phyloP scores from a whole-genome alignment of 2,888 invertebrate genomes.

The Acrobasis repandana region DNA sequence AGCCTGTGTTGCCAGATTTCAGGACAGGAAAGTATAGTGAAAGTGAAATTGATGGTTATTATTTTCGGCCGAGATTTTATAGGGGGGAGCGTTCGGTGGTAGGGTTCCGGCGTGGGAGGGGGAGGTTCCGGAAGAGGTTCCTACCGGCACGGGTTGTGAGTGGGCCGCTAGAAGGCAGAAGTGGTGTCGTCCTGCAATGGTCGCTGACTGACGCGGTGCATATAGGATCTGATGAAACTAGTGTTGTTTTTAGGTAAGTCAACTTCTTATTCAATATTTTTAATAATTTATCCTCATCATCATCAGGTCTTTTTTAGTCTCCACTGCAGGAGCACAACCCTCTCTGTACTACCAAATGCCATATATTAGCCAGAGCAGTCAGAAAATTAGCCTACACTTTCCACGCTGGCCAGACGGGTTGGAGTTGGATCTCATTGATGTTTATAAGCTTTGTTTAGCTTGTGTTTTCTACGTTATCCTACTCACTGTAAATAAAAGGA shows the following conservation, averaged over 20 bases:
- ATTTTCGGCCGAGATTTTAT: constrained; percentile 64
- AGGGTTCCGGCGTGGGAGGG: constrained; percentile 48
- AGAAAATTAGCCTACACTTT: no score
- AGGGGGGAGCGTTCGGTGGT: constrained; percentile 55
- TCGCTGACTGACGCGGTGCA: constrained; percentile 63
- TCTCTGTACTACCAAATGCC: no score
- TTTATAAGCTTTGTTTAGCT: no score
- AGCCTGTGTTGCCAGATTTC: constrained; percentile 33
- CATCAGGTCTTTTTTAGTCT: no score
- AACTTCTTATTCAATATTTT: not conserved
- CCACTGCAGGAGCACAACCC: no score
- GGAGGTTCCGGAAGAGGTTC: constrained; percentile 55
- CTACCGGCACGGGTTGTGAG: constrained; percentile 63
- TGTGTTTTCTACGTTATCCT: no score
- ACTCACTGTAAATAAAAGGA: no score
- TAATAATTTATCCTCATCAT: no score
- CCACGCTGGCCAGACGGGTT: no score
- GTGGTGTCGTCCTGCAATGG: constrained; percentile 64
- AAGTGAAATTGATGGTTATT: constrained; percentile 52
- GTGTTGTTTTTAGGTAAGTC: constrained; percentile 78
- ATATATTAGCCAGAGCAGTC: no score
- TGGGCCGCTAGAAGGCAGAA: constrained; percentile 57
- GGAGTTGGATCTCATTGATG: no score
- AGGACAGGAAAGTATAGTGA: constrained; percentile 42
- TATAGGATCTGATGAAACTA: constrained; percentile 60